Evolutionary conservation across 2,888 invertebrate genomes (phyloP), one percentile per base, ranked within the genome.

Genomic region (Caenorhabditis uteleia): DNA sequence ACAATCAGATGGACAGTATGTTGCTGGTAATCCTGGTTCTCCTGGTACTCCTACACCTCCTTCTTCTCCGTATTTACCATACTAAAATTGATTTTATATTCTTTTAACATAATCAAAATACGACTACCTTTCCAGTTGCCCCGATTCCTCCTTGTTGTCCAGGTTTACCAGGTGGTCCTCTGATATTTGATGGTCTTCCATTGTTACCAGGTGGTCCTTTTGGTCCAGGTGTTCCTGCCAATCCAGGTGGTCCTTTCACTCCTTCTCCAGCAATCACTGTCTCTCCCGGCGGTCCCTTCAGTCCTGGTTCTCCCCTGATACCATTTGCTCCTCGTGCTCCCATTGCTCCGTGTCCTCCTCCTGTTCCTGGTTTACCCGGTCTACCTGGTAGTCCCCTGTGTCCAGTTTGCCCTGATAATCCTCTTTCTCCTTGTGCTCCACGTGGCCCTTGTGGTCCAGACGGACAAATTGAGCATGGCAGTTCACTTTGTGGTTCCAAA

Each of bases 381-480:
- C 65, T 62, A 27, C 76, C 76, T 20, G 68, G 49, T 16, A 51
- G 50, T 25, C 76, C 76, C 33, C 36, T 42, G 10, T 25, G 23
- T 34, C 75, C 68, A 1, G 31, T 40, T 26, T 47, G 48, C 21
- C 72, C 72, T 23, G 49, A 42, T 10, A 68, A 42, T n/a, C 75
- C 75, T 6, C 74, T 59, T 57, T 73, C 73, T 42, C 77, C 77
- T 49, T 73, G 74, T 10, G 70, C 59, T 36, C 75, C 75, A 4
- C 72, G 66, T 16, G 70, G 68, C 14, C 77, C 77, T 16, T 66
- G 71, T 5, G 65, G 68, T 25, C 79, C 79, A 2, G 61, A 59
- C 8, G 77, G 72, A 29, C 79, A 78, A 40, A 78, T 75, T 16
- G 69, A 62, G 53, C 78, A 78, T 1, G 78, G 77, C 12, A 74